These are phyloP conservation scores for Magallana gigas DNA, from an alignment of 1,140 invertebrate genomes.

Conservation along the genomic window DNA sequence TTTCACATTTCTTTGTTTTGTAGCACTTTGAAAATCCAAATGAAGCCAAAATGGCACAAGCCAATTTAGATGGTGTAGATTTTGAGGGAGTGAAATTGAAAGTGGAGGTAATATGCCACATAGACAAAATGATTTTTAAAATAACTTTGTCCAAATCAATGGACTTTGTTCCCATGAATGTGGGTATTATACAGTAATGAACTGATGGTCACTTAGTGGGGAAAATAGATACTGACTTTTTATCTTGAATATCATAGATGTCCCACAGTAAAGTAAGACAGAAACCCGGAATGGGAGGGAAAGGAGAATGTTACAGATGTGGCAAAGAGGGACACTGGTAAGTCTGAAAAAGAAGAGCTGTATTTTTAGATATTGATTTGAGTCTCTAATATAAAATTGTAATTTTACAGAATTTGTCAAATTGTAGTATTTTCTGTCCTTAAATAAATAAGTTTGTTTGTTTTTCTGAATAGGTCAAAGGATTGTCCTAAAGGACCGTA, in stretches of 20 bases:
- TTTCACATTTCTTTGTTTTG: too few relatives aligned
- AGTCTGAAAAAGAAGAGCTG: constrained; percentile 39
- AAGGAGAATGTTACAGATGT: constrained; percentile 96
- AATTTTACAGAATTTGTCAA: too few relatives aligned
- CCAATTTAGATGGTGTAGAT: constrained; percentile 92
- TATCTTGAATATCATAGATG: constrained; percentile 82
- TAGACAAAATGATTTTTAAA: too few relatives aligned
- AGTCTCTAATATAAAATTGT: too few relatives aligned
- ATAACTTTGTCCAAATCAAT: too few relatives aligned
- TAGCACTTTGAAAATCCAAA: constrained; percentile 96
- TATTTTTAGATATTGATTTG: constrained; percentile 42
- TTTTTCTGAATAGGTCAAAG: constrained; percentile 82
- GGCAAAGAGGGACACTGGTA: constrained; percentile 95
- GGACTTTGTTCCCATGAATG: too few relatives aligned
- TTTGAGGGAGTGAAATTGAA: constrained; percentile 93
- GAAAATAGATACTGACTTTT: too few relatives aligned
- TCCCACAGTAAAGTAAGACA: constrained; percentile 94
- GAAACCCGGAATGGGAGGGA: constrained; percentile 96
- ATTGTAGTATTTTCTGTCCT: too few relatives aligned
- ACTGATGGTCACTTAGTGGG: too few relatives aligned
- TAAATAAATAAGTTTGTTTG: too few relatives aligned
- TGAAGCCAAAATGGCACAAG: constrained; percentile 93
- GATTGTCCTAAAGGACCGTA: constrained; percentile 86
- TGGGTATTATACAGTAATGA: too few relatives aligned
- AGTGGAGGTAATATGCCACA: constrained; percentile 85